Evolutionary conservation across 2,888 invertebrate species (phyloP).

Genomic region (Hymenopus coronatus): DNA sequence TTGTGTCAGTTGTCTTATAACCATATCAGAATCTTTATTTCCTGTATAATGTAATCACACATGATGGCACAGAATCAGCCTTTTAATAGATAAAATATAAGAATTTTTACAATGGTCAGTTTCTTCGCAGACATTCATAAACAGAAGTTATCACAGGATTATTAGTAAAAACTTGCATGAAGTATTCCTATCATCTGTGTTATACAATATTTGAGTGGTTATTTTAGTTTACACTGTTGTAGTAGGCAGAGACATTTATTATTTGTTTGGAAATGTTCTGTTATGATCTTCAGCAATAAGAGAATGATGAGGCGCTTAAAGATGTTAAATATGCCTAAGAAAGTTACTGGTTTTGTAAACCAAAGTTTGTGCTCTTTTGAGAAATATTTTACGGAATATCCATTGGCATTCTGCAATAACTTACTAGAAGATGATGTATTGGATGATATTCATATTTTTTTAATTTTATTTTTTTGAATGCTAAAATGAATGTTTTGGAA

Average conservation of each 20-base stretch:
- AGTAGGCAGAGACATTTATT: too few relatives aligned
- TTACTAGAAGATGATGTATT: too few relatives aligned
- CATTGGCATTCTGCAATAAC: too few relatives aligned
- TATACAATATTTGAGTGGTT: background rate
- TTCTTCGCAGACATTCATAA: background rate
- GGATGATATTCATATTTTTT: too few relatives aligned
- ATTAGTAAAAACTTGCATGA: background rate
- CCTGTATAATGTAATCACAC: background rate
- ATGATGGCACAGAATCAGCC: background rate
- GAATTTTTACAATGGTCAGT: background rate
- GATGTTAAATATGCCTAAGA: background rate
- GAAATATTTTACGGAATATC: too few relatives aligned
- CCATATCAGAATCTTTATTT: conserved; percentile 20
- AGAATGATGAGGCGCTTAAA: background rate
- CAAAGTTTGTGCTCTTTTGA: background rate
- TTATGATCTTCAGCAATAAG: background rate
- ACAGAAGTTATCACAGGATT: background rate
- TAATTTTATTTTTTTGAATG: too few relatives aligned
- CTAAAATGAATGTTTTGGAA: too few relatives aligned
- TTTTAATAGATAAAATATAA: background rate
- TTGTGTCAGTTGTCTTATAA: background rate
- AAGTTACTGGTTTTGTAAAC: background rate
- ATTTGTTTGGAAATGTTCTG: background rate
- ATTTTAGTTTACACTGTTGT: background rate
- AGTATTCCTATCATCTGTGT: background rate